A percentile compares a stretch with the other conserved stretches of the same genome.
Conservation (phyloP, 2,888 invertebrate species). For the Carterocephalus palaemon region DNA sequence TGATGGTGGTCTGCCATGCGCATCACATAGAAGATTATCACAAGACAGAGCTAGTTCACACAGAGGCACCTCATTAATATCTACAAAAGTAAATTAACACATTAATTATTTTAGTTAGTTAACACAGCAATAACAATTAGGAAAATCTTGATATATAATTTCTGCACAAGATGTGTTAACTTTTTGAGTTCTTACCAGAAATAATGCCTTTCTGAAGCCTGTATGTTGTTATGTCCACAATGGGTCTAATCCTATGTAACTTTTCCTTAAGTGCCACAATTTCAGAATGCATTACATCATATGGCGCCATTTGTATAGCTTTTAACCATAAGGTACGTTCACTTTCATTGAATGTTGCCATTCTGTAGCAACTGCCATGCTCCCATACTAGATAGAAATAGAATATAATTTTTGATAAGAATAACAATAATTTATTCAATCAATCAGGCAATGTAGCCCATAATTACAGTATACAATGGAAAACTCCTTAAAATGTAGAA, state of each 20-base stretch:
- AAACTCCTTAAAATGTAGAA: no score
- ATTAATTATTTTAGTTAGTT: background rate
- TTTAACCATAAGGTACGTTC: slow-evolving; percentile 93
- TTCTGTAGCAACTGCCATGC: slow-evolving; percentile 88
- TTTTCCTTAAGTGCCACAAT: slow-evolving; percentile 82
- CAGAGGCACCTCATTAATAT: slow-evolving; percentile 89
- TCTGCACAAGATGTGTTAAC: no score
- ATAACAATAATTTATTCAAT: no score
- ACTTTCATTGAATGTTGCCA: slow-evolving; percentile 87
- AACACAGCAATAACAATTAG: no score
- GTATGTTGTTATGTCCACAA: slow-evolving; percentile 84
- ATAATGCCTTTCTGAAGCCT: slow-evolving; percentile 83
- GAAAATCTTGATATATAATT: no score
- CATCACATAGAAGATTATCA: slow-evolving; percentile 93
- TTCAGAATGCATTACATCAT: slow-evolving; percentile 88
- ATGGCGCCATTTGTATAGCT: slow-evolving; percentile 90
- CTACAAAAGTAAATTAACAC: slow-evolving; percentile 59
- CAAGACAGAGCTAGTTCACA: slow-evolving; percentile 93
- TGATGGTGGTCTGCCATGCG: slow-evolving; percentile 91
- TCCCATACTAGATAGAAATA: slow-evolving; percentile 82
- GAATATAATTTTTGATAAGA: no score
- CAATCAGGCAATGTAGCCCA: no score
- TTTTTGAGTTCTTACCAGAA: slow-evolving; percentile 84
- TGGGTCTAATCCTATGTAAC: slow-evolving; percentile 81
- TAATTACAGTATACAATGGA: no score